Base-by-base conservation (phyloP, 2,888 invertebrate genomes). In the Pegoplata infirma region DNA sequence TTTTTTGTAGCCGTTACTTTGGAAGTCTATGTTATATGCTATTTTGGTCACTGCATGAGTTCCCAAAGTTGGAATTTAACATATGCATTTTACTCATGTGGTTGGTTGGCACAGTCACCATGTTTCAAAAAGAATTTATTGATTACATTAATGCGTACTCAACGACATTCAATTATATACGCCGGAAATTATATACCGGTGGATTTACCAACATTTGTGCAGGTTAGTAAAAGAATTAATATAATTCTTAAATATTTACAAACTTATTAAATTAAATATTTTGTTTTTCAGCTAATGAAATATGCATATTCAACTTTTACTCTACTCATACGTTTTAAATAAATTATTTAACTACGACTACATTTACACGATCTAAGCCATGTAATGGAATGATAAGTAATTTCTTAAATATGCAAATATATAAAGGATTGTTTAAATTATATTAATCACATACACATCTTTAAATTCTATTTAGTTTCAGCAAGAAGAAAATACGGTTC, bases 181-280 rank as follows among this genome's bases (percentile, higher is more conserved):
- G 92, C 92, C 12, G 92, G 92, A 0, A 90, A 90, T 61, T 91
- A 91, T 78, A 91, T 92, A 47, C 88, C 91, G 0, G 85, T 92
- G 17, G 90, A 91, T 1, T 84, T 91, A 61, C 90, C 91, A 23
- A 91, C 91, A 0, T 92, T 92, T 85, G 88, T 91, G 2, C 81
- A 67, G 72, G 80, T 81, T 12, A 3, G 17, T 40, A 53, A 32
- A 10, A 10, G 32, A n/a, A n/a, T n/a, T n/a, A n/a, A n/a, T n/a
- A n/a, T n/a, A n/a, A n/a, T n/a, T n/a, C n/a, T n/a, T n/a, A n/a
- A n/a, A n/a, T n/a, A n/a, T n/a, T n/a, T n/a, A n/a, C n/a, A n/a
- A n/a, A n/a, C n/a, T n/a, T n/a, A n/a, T n/a, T n/a, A n/a, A n/a
- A n/a, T 28, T 28, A 28, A 4, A 28, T 6, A 28, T 28, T 28